Conservation (phyloP, 2,888 invertebrate genomes). For the Noctua comes region DNA sequence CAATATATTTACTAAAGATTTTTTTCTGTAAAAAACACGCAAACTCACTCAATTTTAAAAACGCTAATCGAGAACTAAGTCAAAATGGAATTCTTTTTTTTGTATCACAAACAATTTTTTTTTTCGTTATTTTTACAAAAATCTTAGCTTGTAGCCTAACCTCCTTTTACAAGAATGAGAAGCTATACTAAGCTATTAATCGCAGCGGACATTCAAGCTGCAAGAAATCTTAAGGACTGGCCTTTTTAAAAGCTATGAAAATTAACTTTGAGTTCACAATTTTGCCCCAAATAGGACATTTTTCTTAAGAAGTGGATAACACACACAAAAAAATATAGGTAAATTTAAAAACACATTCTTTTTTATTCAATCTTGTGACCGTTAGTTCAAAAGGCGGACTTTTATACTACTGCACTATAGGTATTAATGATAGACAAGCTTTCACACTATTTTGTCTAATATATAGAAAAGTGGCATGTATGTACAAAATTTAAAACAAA, state of each 20-base stretch:
- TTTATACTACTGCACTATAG: background rate
- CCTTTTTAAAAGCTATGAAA: slow-evolving; percentile 25
- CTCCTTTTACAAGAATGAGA: slow-evolving; percentile 39
- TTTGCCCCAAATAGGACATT: slow-evolving; percentile 3
- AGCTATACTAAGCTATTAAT: slow-evolving; percentile 30
- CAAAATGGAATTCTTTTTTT: slow-evolving; percentile 85
- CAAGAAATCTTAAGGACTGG: slow-evolving; percentile 8
- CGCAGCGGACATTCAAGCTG: slow-evolving; percentile 33
- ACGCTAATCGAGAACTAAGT: slow-evolving; percentile 76
- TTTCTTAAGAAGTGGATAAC: slow-evolving; percentile 3
- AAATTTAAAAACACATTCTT: background rate
- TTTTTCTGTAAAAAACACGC: slow-evolving; percentile 48
- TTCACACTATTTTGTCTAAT: background rate
- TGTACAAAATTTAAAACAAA: background rate
- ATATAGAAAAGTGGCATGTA: slow-evolving; percentile 7
- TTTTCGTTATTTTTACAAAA: slow-evolving; percentile 30
- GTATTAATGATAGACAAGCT: background rate
- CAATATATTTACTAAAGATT: background rate
- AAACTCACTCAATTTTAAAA: slow-evolving; percentile 69
- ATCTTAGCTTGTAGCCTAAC: slow-evolving; percentile 11
- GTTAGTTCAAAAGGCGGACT: slow-evolving; percentile 14
- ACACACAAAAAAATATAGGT: slow-evolving; percentile 33
- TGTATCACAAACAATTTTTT: slow-evolving; percentile 80
- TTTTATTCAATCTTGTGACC: slow-evolving; percentile 12
- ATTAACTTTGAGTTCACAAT: slow-evolving; percentile 17